These are phyloP conservation scores for Aspiorhynchus laticeps DNA, from an alignment of 2,113 vertebrate genomes.

Conservation along the genomic window DNA sequence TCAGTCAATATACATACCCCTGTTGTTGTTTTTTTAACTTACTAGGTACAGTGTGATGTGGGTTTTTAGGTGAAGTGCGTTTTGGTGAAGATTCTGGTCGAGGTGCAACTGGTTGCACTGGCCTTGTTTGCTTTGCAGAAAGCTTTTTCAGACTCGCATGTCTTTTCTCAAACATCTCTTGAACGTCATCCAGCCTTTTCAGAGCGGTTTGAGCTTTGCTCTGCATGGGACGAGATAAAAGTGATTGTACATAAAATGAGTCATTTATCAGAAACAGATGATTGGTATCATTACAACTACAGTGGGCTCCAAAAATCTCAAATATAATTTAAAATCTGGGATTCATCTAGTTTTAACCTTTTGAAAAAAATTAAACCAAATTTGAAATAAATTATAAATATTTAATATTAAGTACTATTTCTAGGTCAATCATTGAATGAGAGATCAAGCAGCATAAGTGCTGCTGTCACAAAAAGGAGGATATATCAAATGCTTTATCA, in stretches of 20 bases:
- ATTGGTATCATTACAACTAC: background rate
- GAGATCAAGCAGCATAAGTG: background rate
- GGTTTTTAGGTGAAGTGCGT: slow-evolving; percentile 78
- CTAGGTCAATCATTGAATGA: background rate
- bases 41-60: slow-evolving; percentile 76
- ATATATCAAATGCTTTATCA: background rate
- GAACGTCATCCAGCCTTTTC: slow-evolving; percentile 86
- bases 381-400: background rate
- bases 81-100: slow-evolving; percentile 93
- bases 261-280: background rate
- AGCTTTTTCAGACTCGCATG: slow-evolving; percentile 90
- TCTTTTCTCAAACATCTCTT: slow-evolving; percentile 93
- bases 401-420: background rate
- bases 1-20: background rate
- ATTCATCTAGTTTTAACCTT: background rate
- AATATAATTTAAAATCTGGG: background rate
- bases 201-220: slow-evolving; percentile 81
- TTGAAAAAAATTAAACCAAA: background rate
- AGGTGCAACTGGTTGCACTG: slow-evolving; percentile 91
- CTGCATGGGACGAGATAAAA: slow-evolving; percentile 63
- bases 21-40: slow-evolving; percentile 42
- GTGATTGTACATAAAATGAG: background rate
- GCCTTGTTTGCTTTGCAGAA: slow-evolving; percentile 90
- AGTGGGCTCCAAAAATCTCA: background rate
- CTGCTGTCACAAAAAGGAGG: background rate